phyloP scores from a whole-genome alignment of 2,888 invertebrate genomes.

The Nowickia ferox region DNA sequence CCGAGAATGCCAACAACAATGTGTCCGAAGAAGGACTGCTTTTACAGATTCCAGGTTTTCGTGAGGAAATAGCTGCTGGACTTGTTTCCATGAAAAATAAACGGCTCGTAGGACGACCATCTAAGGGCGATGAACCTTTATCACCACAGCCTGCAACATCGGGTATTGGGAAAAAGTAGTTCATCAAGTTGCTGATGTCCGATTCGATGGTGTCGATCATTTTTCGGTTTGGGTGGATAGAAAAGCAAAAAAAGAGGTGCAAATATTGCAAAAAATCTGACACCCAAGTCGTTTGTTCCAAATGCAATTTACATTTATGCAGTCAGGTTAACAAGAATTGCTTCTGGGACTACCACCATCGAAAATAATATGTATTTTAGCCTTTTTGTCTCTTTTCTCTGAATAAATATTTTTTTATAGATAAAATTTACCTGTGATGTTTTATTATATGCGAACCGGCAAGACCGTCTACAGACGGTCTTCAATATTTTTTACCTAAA shows the following conservation, averaged over 20 bases:
- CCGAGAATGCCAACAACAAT: too few species aligned
- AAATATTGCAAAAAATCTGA: too few species aligned
- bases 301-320: too few species aligned
- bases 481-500: neutral
- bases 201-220: neutral
- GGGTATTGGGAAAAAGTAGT: neutral
- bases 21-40: too few species aligned
- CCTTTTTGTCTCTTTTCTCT: neutral
- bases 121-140: neutral
- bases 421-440: too few species aligned
- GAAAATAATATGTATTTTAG: neutral
- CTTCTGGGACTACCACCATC: neutral
- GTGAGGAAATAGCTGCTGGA: too few species aligned
- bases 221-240: too few species aligned
- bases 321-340: neutral
- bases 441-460: neutral
- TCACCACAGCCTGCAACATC: neutral
- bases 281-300: too few species aligned
- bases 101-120: neutral
- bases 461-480: neutral
- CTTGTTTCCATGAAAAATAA: too few species aligned
- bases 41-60: too few species aligned
- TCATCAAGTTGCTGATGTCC: neutral
- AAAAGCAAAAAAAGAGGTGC: too few species aligned
- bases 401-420: neutral